Percentiles rank a stretch among this genome's conserved stretches.
Evolutionary conservation across 1,140 invertebrate genomes (phyloP).

Genomic region (Laupala kohalensis): DNA sequence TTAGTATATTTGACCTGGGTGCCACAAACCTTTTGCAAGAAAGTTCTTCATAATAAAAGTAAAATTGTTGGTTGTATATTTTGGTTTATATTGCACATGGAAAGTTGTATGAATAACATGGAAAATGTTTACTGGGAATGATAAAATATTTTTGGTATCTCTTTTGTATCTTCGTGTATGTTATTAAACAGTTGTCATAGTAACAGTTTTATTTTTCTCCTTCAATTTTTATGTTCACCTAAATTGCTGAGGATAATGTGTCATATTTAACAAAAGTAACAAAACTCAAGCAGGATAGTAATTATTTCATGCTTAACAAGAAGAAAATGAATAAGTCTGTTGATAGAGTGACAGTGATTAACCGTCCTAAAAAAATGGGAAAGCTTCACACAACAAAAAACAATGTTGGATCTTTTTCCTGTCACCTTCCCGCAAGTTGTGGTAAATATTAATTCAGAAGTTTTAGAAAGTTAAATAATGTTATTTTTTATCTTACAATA

Average conservation of each 20-base stretch:
- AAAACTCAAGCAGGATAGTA: not conserved
- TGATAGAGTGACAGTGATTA: not conserved
- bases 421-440: not conserved
- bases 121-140: too few species aligned
- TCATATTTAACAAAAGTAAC: not conserved
- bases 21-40: too few species aligned
- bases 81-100: too few species aligned
- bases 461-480: not conserved
- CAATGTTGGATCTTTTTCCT: not conserved
- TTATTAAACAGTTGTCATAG: not conserved
- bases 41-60: too few species aligned
- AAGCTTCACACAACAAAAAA: not conserved
- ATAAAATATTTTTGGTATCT: too few species aligned
- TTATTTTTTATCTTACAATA: not conserved
- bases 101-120: too few species aligned
- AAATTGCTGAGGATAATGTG: not conserved
- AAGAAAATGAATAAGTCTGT: not conserved
- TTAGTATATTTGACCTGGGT: too few species aligned
- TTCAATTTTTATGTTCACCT: not conserved
- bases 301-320: not conserved
- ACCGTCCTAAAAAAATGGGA: not conserved
- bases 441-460: not conserved
- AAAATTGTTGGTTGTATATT: too few species aligned
- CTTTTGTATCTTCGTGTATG: too few species aligned
- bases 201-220: not conserved